phyloP scores from a whole-genome alignment of 2,113 vertebrate genomes.

The Psophia crepitans region DNA sequence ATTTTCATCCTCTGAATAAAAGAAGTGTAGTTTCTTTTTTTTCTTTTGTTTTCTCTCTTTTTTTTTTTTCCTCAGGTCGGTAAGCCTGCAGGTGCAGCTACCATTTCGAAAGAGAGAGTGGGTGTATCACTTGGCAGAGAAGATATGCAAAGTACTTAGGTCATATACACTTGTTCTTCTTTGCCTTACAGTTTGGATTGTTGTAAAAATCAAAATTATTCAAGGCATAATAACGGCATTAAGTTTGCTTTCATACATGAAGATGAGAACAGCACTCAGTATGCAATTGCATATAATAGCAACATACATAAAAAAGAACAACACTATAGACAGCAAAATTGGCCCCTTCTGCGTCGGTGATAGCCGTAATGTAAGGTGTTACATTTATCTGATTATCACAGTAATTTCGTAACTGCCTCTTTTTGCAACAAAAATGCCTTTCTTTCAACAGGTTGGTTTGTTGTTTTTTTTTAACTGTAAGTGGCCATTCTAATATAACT shows the following conservation, averaged over 20 bases:
- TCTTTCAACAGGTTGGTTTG: neutral
- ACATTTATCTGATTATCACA: slow-evolving; percentile 10
- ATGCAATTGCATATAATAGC: neutral
- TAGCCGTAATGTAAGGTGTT: neutral
- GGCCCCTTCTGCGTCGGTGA: neutral
- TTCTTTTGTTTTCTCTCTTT: neutral
- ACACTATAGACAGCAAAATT: slow-evolving; percentile 19
- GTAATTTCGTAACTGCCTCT: slow-evolving; percentile 1
- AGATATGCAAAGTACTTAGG: neutral
- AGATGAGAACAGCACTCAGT: neutral
- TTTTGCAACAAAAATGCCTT: slow-evolving; percentile 20
- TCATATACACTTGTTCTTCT: neutral
- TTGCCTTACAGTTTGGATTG: neutral
- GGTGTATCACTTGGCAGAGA: neutral
- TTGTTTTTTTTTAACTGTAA: slow-evolving; percentile 45
- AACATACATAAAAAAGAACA: neutral
- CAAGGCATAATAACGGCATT: neutral
- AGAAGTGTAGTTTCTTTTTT: neutral
- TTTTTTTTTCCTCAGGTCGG: neutral
- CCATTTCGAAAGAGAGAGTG: neutral
- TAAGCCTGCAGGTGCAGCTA: neutral
- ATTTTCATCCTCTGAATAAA: neutral
- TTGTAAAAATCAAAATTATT: neutral
- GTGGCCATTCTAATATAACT: slow-evolving; percentile 5
- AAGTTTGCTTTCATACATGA: neutral